These are phyloP conservation scores for Cyclopterus lumpus DNA, from an alignment of 2,797 vertebrate species.

Conservation along the genomic window DNA sequence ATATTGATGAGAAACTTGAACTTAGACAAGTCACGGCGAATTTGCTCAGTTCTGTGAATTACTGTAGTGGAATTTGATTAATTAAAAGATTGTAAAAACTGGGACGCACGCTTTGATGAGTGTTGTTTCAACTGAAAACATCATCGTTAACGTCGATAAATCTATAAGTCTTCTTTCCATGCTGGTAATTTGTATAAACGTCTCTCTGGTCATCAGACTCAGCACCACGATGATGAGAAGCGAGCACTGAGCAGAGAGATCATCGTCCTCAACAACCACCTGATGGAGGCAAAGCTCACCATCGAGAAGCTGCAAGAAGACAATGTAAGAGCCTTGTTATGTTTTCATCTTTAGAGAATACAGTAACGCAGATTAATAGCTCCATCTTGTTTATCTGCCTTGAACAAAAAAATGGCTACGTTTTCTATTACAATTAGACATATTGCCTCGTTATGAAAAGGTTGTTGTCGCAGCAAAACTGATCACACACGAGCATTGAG, in stretches of 20 bases:
- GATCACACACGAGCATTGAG: neutral
- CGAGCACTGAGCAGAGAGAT: conserved; percentile 96
- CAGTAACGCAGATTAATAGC: neutral
- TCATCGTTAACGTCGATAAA: neutral
- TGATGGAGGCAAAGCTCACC: conserved; percentile 98
- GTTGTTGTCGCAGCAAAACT: neutral
- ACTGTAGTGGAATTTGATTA: neutral
- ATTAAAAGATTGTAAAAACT: neutral
- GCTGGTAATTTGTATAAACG: neutral
- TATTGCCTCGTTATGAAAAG: neutral
- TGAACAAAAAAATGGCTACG: neutral
- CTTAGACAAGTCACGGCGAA: neutral
- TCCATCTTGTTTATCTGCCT: neutral
- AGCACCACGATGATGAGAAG: conserved; percentile 97
- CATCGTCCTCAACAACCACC: conserved; percentile 97
- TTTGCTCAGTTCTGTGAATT: neutral
- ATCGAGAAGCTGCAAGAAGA: conserved; percentile 97
- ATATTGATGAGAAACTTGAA: neutral
- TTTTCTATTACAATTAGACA: neutral
- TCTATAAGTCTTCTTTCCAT: neutral
- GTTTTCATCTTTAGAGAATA: neutral
- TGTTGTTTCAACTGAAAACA: neutral
- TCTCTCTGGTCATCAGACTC: conserved; percentile 82
- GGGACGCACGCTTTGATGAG: neutral
- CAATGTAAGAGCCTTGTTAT: conserved; percentile 87